phyloP scores from a whole-genome alignment of 1,140 invertebrate genomes.

The Listronotus oregonensis region DNA sequence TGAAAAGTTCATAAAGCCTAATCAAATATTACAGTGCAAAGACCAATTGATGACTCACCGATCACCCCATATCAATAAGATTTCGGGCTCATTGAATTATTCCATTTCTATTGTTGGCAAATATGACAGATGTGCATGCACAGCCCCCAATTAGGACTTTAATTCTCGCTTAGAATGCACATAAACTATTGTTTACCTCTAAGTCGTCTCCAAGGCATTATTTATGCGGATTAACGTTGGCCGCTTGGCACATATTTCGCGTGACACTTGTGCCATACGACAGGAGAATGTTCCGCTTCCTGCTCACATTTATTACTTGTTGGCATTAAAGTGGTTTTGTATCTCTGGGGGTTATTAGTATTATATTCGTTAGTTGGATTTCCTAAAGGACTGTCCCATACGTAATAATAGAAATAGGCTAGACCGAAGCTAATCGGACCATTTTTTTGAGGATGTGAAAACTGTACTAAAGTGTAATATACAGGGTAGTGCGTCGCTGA shows the following conservation, averaged over 20 bases:
- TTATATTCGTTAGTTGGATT: not conserved
- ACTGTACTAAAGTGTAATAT: too few relatives aligned
- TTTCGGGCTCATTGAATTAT: not conserved
- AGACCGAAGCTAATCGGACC: too few relatives aligned
- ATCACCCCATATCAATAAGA: not conserved
- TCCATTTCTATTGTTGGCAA: not conserved
- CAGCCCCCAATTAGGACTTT: slow-evolving; percentile 6
- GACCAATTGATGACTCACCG: too few relatives aligned
- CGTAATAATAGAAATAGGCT: too few relatives aligned
- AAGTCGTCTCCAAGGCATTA: slow-evolving; percentile 11
- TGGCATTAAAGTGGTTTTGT: too few relatives aligned
- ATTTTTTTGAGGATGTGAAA: too few relatives aligned
- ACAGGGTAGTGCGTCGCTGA: too few relatives aligned
- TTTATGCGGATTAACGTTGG: slow-evolving; percentile 17
- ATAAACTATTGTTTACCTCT: slow-evolving; percentile 25
- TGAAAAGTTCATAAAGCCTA: too few relatives aligned
- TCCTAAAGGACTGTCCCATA: too few relatives aligned
- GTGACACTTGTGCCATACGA: slow-evolving; percentile 14
- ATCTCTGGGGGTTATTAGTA: slow-evolving; percentile 7
- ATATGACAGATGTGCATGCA: slow-evolving; percentile 5
- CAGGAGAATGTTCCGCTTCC: slow-evolving; percentile 10
- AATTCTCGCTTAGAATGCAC: slow-evolving; percentile 16
- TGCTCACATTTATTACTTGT: slow-evolving; percentile 10
- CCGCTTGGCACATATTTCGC: slow-evolving; percentile 17
- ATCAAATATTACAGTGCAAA: too few relatives aligned